Evolutionary conservation across 2,113 vertebrate genomes (phyloP), one percentile per base, ranked within the genome.

Genomic region (Percopsis transmontana): DNA sequence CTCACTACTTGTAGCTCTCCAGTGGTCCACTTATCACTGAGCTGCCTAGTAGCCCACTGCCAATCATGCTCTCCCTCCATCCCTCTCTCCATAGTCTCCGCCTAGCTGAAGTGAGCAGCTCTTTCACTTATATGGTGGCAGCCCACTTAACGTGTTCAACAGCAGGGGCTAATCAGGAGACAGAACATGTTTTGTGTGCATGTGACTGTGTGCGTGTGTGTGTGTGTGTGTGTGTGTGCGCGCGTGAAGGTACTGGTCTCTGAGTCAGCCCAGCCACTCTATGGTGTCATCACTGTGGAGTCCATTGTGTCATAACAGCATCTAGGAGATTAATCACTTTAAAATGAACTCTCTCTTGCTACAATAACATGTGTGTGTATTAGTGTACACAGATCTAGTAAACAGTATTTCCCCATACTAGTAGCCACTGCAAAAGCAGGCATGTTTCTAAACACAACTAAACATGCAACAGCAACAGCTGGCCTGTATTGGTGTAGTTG

Each of bases 21-120:
- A 73, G 85, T 80, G 81, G 72, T 79, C 90, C 88, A 82, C 91
- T 93, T 91, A 91, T 91, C 91, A 74, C 76, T 59, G 53, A 63
- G 80, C 73, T 90, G 91, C 94, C 91, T 85, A 67, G 0, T 55
- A 75, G 91, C 94, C 92, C 88, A 27, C 83, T 53, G 12, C 66
- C 58, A 65, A 88, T 86, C 83, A 67, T 54, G 66, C 68, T 71
- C 76, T 63, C 44, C 81, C 82, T 72, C n/a, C 62, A 15, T 45
- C 59, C 23, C 59, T 47, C 18, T 50, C 63, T 47, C 19, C 41
- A 6, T 33, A 52, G 38, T 14, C 21, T 18, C 14, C 9, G 27
- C 50, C 62, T 60, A 72, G 44, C 59, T 3, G 2, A 24, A 61
- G 62, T 40, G 56, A 55, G 44, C 55, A 27, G 53, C 53, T 55